Evolutionary conservation across 2,888 invertebrate genomes (phyloP).

Genomic region (Lochmaea crataegi): DNA sequence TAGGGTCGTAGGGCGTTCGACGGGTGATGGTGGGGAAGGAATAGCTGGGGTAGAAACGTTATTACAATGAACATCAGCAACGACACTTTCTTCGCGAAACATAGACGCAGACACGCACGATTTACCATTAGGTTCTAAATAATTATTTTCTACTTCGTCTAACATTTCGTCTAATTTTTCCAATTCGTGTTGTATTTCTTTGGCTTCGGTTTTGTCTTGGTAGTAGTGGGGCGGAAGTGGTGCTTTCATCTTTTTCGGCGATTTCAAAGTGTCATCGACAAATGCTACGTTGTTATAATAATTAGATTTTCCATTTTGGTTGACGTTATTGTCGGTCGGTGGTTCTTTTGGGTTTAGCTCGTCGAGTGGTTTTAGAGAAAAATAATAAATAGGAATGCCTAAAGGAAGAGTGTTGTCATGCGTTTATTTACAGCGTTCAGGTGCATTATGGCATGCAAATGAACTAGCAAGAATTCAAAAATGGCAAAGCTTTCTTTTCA

Average conservation of each 20-base stretch:
- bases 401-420: constrained; percentile 52
- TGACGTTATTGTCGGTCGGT: background rate
- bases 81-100: constrained; percentile 66
- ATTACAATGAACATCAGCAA: constrained; percentile 71
- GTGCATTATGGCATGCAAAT: constrained; percentile 23
- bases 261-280: constrained; percentile 20
- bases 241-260: constrained; percentile 41
- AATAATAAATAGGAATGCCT: constrained; percentile 62
- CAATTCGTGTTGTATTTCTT: constrained; percentile 46
- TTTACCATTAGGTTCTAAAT: constrained; percentile 48
- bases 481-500: constrained; percentile 13
- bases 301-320: constrained; percentile 19
- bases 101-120: constrained; percentile 52
- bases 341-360: constrained; percentile 47
- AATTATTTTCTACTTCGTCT: constrained; percentile 44
- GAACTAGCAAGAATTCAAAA: constrained; percentile 4
- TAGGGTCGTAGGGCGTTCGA: background rate
- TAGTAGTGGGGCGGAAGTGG: constrained; percentile 40
- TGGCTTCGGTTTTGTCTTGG: constrained; percentile 40
- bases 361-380: constrained; percentile 50
- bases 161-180: constrained; percentile 50
- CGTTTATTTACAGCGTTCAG: constrained; percentile 56
- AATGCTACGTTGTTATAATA: constrained; percentile 34
- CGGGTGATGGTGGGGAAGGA: constrained; percentile 12
- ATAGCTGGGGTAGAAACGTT: constrained; percentile 58